Evolutionary conservation across 2,113 vertebrate genomes (phyloP).

Genomic region (Okapia johnstoni): DNA sequence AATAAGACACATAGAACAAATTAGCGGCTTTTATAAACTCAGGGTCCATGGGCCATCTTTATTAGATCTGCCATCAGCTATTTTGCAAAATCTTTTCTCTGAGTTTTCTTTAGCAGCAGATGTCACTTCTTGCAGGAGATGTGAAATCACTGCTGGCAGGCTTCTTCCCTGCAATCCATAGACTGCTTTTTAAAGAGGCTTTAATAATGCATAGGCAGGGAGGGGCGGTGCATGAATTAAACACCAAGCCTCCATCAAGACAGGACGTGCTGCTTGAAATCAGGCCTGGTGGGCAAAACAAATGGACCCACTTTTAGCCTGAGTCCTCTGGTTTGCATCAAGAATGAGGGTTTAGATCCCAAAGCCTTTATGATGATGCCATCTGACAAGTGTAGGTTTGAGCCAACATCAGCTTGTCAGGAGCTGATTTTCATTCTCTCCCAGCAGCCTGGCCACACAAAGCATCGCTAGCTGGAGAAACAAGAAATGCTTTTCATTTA

Average conservation of each 20-base stretch:
- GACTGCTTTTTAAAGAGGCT: constrained; percentile 42
- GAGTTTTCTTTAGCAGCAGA: constrained; percentile 10
- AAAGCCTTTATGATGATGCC: constrained; percentile 24
- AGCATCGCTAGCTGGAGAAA: not conserved
- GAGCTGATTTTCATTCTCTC: not conserved
- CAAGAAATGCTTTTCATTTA: constrained; percentile 24
- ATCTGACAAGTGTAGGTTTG: constrained; percentile 21
- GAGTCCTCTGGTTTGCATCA: not conserved
- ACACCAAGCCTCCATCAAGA: constrained; percentile 71
- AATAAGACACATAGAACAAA: not conserved
- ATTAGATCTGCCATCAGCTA: not conserved
- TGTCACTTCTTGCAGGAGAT: not conserved
- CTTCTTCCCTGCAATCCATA: not conserved
- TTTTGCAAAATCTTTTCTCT: not conserved
- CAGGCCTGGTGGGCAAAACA: not conserved
- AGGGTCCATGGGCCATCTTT: not conserved
- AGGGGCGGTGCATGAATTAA: constrained; percentile 36
- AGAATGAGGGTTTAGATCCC: not conserved
- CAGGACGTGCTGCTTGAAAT: not conserved
- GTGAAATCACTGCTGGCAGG: constrained; percentile 7
- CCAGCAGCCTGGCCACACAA: not conserved
- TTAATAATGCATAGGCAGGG: constrained; percentile 67
- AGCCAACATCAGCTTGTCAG: constrained; percentile 28
- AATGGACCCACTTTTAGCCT: not conserved
- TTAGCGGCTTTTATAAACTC: not conserved